Conservation (phyloP, 2,797 vertebrate genomes). For the Peromyscus eremicus region DNA sequence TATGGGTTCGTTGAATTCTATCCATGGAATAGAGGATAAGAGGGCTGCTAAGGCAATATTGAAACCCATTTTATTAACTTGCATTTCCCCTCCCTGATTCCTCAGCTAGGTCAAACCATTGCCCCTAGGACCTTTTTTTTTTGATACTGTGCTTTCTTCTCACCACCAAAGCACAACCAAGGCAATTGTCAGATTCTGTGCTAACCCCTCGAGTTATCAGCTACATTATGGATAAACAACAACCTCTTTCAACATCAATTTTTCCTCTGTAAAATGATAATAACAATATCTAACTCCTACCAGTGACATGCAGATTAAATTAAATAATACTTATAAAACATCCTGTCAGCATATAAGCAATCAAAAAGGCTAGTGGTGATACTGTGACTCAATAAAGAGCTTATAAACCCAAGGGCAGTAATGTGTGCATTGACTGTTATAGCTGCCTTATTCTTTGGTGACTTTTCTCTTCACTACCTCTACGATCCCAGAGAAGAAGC, state of each 20-base stretch:
- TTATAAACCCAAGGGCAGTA: constrained; percentile 20
- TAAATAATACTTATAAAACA: not conserved
- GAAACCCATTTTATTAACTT: constrained; percentile 11
- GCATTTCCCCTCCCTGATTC: not conserved
- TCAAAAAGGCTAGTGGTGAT: not conserved
- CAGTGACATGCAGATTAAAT: not conserved
- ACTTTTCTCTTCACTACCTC: not conserved
- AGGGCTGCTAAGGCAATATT: not conserved
- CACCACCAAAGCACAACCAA: not conserved
- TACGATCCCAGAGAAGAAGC: not conserved
- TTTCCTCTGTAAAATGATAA: constrained; percentile 33
- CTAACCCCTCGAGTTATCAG: not conserved
- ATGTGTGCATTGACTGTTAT: not conserved
- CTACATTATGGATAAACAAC: not conserved
- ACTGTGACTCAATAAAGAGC: not conserved
- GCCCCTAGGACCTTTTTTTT: not conserved
- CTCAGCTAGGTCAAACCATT: not conserved
- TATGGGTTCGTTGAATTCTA: not conserved
- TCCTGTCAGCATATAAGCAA: not conserved
- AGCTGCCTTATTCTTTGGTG: not conserved
- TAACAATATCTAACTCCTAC: not conserved
- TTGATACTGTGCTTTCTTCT: constrained; percentile 18
- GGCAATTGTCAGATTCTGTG: not conserved
- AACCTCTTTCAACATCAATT: constrained; percentile 17
- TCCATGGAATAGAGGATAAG: not conserved